Conservation (phyloP, 2,113 vertebrate species). For the Otocyon megalotis region DNA sequence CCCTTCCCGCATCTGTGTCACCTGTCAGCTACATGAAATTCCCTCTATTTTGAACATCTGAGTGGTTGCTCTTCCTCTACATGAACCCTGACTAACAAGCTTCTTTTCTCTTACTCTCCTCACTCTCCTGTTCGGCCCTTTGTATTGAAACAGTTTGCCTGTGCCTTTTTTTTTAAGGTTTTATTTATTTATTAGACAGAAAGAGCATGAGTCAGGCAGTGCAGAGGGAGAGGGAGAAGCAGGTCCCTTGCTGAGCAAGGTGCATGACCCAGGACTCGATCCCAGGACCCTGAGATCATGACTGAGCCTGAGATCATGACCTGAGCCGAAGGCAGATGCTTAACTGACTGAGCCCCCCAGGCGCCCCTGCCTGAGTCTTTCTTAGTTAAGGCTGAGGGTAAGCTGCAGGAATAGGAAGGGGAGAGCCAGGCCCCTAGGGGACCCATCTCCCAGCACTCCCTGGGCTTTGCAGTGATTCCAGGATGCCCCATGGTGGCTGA, state of each 20-base stretch:
- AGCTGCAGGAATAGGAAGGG: not conserved
- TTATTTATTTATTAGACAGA: too few relatives aligned
- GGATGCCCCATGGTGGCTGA: not conserved
- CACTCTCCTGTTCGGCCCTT: not conserved
- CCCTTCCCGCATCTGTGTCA: not conserved
- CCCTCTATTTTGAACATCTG: not conserved
- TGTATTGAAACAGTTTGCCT: not conserved
- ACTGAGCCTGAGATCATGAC: too few relatives aligned
- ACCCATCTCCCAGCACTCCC: not conserved
- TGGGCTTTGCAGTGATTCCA: not conserved
- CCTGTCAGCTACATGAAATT: not conserved
- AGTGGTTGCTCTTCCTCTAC: not conserved
- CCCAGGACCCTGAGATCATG: too few relatives aligned
- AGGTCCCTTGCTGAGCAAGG: too few relatives aligned
- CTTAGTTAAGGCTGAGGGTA: not conserved
- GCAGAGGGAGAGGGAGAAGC: too few relatives aligned
- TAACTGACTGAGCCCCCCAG: too few relatives aligned
- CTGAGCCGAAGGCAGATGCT: too few relatives aligned
- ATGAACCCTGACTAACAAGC: not conserved
- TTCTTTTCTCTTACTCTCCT: not conserved
- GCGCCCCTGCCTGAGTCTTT: not conserved
- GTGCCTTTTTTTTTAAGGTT: too few relatives aligned
- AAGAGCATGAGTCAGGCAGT: too few relatives aligned
- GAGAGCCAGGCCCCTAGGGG: not conserved
- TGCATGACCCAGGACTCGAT: too few relatives aligned